Percentiles rank a stretch among this genome's conserved stretches.
Conservation (phyloP, 1,140 invertebrate species). For the Fopius arisanus region DNA sequence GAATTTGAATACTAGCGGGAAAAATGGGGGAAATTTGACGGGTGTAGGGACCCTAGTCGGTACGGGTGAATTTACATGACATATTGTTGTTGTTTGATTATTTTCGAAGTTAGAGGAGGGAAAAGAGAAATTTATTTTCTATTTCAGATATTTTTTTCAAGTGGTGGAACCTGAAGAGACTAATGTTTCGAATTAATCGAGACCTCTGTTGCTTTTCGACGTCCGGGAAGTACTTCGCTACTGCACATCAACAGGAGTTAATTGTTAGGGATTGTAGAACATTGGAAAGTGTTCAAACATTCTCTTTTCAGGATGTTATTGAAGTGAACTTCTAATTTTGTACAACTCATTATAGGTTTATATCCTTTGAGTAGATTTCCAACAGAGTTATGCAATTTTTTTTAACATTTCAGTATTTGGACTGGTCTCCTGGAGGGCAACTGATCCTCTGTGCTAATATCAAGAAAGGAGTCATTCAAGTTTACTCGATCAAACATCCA, state of each 20-base stretch:
- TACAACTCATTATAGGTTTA: no score
- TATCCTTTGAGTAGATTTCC: neutral
- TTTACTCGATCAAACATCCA: constrained; percentile 51
- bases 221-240: constrained; percentile 53
- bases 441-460: constrained; percentile 56
- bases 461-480: constrained; percentile 51
- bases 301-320: constrained; percentile 52
- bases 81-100: neutral
- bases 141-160: neutral
- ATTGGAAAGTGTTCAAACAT: constrained; percentile 42
- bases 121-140: neutral
- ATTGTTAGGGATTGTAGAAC: constrained; percentile 45
- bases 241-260: constrained; percentile 52
- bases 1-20: no score
- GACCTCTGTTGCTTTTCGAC: constrained; percentile 55
- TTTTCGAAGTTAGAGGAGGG: neutral
- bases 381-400: neutral
- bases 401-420: constrained; percentile 48
- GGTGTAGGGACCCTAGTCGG: neutral
- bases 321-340: constrained; percentile 50
- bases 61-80: neutral
- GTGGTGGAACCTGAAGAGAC: neutral
- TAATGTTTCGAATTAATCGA: constrained; percentile 51
- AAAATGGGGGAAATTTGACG: no score
- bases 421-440: constrained; percentile 55